Evolutionary conservation across 2,888 invertebrate species (phyloP), one percentile per base, ranked within the genome.

Genomic region (Bimastos eiseni): DNA sequence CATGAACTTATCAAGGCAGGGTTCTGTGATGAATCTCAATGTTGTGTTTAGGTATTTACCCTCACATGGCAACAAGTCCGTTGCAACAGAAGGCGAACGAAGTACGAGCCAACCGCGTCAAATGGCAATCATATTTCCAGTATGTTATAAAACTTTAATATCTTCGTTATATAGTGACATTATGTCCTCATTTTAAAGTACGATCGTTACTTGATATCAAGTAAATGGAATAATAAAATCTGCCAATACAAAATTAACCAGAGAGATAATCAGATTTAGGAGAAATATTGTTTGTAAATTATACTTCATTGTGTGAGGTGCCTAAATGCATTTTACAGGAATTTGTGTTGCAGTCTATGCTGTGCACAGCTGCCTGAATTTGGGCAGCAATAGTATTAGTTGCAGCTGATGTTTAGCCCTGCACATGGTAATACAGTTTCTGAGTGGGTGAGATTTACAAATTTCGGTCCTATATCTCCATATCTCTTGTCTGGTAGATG

Each of bases 121-220:
- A 98, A 95, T 99, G 99, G 99, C 98, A 98, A 94, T 98, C 98
- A 0, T 99, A 99, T 95, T 96, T 97, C 94, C 98, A 98, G 97
- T 98, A 96, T 97, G 97, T 97, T 89, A 15, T 36, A 83, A 13
- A 90, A 89, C n/a, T 11, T n/a, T 49, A 24, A n/a, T n/a, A n/a
- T 1, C n/a, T 11, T 8, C 11, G 2, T 70, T 8, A 8, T 70
- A 30, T 30, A 55, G 55, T 55, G 55, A 30, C 70, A n/a, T 3
- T 11, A n/a, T n/a, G n/a, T n/a, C 70, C 8, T 8, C 5, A 11
- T 70, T 70, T 70, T n/a, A 70, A 70, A 8, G 70, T 70, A n/a
- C n/a, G n/a, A 70, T n/a, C 17, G 13, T 70, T 70, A 11, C n/a
- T n/a, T n/a, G n/a, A n/a, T n/a, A n/a, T n/a, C n/a, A n/a, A 4